phyloP scores from a whole-genome alignment of 2,113 vertebrate species.

The Xenopus borealis region DNA sequence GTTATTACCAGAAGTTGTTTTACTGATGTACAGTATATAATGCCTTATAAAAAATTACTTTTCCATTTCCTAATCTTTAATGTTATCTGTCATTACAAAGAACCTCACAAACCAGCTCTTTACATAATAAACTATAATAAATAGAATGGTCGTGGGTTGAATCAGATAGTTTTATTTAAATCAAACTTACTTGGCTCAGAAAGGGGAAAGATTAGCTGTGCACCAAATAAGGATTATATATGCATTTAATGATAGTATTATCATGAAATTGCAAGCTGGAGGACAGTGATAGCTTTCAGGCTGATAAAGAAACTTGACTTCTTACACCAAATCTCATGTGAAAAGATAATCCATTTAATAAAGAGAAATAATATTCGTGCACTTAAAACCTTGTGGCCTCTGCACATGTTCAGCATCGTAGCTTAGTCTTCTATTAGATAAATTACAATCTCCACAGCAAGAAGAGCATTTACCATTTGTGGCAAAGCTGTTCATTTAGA shows the following conservation, averaged over 20 bases:
- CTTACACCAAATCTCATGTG: conserved; percentile 26
- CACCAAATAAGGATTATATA: conserved; percentile 43
- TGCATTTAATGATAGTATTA: conserved; percentile 40
- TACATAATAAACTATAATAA: conserved; percentile 13
- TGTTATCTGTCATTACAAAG: conserved; percentile 11
- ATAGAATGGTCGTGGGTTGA: conserved; percentile 5
- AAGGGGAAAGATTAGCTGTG: conserved; percentile 22
- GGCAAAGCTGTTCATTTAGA: too few species aligned
- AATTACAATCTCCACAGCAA: too few species aligned
- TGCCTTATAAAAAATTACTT: conserved; percentile 18
- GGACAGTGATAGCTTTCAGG: conserved; percentile 46
- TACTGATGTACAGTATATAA: conserved; percentile 21
- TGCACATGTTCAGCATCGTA: too few species aligned
- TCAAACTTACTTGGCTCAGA: conserved; percentile 17
- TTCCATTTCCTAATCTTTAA: neutral
- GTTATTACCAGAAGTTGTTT: conserved; percentile 1
- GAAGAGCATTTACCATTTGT: too few species aligned
- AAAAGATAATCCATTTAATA: conserved; percentile 1
- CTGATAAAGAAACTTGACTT: conserved; percentile 43
- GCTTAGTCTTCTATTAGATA: too few species aligned
- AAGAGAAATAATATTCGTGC: neutral
- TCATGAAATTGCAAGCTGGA: conserved; percentile 29
- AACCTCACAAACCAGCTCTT: conserved; percentile 27
- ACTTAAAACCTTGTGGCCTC: conserved; percentile 5
- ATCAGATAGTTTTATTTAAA: conserved; percentile 20